Evolutionary conservation across 1,140 invertebrate genomes (phyloP).

Genomic region (Plectus sambesii): DNA sequence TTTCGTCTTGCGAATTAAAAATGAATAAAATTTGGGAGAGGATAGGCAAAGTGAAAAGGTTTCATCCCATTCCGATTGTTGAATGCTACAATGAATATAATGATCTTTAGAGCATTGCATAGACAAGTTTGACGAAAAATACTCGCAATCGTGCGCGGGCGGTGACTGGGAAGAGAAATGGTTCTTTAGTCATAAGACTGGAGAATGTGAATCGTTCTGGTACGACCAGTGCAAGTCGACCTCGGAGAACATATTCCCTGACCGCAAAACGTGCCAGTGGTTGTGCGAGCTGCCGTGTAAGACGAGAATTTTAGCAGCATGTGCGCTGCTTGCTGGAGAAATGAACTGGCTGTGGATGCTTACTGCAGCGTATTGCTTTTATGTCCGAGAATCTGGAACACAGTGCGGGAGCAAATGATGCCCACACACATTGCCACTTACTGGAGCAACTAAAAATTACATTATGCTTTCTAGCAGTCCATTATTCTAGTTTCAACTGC

Average conservation of each 20-base stretch:
- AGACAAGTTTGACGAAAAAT: slow-evolving; percentile 35
- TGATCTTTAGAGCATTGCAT: slow-evolving; percentile 29
- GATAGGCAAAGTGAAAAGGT: too few species aligned
- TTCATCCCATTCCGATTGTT: too few species aligned
- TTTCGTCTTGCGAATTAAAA: too few species aligned
- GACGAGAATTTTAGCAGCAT: background rate
- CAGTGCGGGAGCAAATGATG: too few species aligned
- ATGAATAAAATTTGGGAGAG: too few species aligned
- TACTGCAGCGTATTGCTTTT: too few species aligned
- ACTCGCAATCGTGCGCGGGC: slow-evolving; percentile 29
- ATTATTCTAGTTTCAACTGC: too few species aligned
- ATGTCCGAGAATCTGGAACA: too few species aligned
- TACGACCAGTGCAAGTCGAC: slow-evolving; percentile 38
- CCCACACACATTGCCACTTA: background rate
- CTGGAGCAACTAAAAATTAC: slow-evolving; percentile 1
- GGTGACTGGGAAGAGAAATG: slow-evolving; percentile 28
- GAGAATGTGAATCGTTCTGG: slow-evolving; percentile 34
- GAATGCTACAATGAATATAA: too few species aligned
- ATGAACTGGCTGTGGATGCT: too few species aligned
- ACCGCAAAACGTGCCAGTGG: slow-evolving; percentile 23
- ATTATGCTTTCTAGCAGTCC: slow-evolving; percentile 1
- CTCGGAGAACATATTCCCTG: slow-evolving; percentile 36
- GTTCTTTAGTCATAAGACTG: slow-evolving; percentile 34
- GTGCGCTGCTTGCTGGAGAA: too few species aligned
- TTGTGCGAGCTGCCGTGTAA: slow-evolving; percentile 31